phyloP scores from a whole-genome alignment of 2,113 vertebrate genomes.

The Dasyprocta punctata region DNA sequence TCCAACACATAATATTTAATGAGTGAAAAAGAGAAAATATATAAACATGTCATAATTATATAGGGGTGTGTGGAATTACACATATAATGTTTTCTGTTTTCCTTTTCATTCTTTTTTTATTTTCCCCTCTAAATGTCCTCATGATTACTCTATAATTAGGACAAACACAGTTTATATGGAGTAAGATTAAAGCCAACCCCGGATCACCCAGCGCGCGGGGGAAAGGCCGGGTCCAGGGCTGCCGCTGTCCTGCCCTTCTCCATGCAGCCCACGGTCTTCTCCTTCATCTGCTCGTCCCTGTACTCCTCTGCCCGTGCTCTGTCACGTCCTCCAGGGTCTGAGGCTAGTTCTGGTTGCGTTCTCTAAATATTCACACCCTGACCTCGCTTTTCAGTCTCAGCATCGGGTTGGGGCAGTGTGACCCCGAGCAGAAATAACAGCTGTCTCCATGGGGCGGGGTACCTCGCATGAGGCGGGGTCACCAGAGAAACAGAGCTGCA shows the following conservation, averaged over 20 bases:
- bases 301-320: background rate
- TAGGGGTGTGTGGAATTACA: background rate
- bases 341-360: background rate
- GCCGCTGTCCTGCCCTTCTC: background rate
- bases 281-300: background rate
- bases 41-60: background rate
- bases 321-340: background rate
- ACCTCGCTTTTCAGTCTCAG: background rate
- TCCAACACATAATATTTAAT: conserved; percentile 2
- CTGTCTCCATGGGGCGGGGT: background rate
- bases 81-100: background rate
- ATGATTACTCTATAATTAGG: conserved; percentile 46
- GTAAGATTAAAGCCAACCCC: background rate
- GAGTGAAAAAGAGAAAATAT: background rate
- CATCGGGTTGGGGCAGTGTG: background rate
- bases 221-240: background rate
- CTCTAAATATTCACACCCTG: background rate
- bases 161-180: conserved; percentile 35
- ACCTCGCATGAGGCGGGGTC: background rate
- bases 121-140: background rate
- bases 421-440: background rate
- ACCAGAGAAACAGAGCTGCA: background rate
- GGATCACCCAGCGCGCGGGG: background rate
- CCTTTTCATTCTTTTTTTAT: background rate
- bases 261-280: background rate